Conservation (phyloP, 2,888 invertebrate genomes). For the Mesorhabditis belari region DNA sequence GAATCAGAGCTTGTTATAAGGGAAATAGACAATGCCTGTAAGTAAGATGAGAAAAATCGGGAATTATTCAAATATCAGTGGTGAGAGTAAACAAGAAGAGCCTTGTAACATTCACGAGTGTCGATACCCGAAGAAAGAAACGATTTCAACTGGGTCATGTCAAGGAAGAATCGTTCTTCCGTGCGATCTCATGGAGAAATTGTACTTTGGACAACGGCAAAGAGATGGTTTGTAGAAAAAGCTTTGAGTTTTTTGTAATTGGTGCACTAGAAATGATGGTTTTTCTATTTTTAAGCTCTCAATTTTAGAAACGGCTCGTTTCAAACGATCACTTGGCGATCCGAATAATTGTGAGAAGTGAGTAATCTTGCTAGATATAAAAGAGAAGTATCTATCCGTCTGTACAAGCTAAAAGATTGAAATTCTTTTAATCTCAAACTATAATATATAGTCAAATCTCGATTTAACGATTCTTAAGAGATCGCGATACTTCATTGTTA, state of each 20-base stretch:
- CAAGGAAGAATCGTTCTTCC: conserved; percentile 41
- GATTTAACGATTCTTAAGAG: no score
- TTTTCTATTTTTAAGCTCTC: no score
- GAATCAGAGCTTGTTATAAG: conserved; percentile 41
- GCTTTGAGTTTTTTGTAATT: background rate
- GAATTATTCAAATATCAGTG: conserved; percentile 20
- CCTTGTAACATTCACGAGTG: conserved; percentile 41
- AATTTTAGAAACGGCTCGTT: no score
- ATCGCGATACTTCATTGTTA: no score
- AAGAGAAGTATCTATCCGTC: no score
- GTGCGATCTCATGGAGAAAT: conserved; percentile 40
- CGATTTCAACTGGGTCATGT: no score
- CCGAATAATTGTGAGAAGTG: background rate
- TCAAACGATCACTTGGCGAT: background rate
- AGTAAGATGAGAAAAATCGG: conserved; percentile 5
- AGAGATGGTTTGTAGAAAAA: no score
- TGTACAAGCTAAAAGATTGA: no score
- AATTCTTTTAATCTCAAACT: no score
- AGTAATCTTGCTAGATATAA: no score
- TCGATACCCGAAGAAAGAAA: conserved; percentile 21
- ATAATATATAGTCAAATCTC: no score
- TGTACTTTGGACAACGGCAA: conserved; percentile 50
- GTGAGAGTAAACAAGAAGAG: conserved; percentile 22
- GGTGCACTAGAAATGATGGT: no score
- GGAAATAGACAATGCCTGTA: conserved; percentile 41